Evolutionary conservation across 2,888 invertebrate genomes (phyloP), one percentile per base, ranked within the genome.

Genomic region (Hofmannophila pseudospretella): DNA sequence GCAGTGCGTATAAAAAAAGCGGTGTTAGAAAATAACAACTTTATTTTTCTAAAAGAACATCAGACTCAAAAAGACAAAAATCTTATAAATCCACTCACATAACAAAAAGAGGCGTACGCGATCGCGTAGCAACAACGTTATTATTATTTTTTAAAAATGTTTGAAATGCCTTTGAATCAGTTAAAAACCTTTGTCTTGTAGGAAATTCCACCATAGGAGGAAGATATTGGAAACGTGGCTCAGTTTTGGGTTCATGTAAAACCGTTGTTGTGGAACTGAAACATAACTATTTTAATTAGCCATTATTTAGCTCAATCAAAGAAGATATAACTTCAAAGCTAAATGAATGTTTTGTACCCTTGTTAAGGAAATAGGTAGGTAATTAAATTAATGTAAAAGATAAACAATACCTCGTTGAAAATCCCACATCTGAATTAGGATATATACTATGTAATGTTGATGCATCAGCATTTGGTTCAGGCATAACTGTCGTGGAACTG

Each of bases 151-250:
- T 51, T 45, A 81, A 51, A 51, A 84, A 82, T 12, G 57, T 62
- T 51, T 73, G 67, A 44, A 84, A 84, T 7, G 67, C 75, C 47
- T 64, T 56, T 4, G 84, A 84, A 1, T 67, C 70, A 1, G 84
- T 75, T 22, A 85, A 47, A 44, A 84, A 74, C 14, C 58, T 65
- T 29, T 61, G 57, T 22, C 49, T 64, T 31, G 58, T 9, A 3
- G 32, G 19, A 19, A 19, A 34, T 3, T 23, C 33, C 23, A 33
- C 2, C 8, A 8, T 23, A 2, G 7, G 23, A n/a, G 4, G 3
- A 30, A 11, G 12, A 32, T 10, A 7, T n/a, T 25, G 25, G 3
- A 16, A 5, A 16, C 16, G 3, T 16, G 16, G 16, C 16, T 16
- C 3, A 16, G 16, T 16, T 16, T 16, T 16, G 3, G 16, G 3